Evolutionary conservation across 2,888 invertebrate genomes (phyloP), one percentile per base, ranked within the genome.

Genomic region (Unio pictorum): DNA sequence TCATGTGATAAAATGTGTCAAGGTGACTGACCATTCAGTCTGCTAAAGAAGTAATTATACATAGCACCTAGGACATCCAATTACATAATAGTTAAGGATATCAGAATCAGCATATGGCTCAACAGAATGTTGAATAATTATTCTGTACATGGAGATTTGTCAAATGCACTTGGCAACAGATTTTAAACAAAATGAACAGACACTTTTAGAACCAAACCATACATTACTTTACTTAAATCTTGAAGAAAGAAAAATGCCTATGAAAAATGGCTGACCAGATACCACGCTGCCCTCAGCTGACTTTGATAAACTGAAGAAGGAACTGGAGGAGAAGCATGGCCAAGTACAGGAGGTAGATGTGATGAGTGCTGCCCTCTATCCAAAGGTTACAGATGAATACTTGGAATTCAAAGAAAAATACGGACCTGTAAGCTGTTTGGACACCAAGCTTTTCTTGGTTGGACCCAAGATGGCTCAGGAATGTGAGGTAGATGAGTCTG

Each of bases 301-400:
- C 92, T 97, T 99, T 87, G 93, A 92, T 28, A 93, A 93, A 81
- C 90, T 98, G 11, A 95, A 95, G 84, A 89, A 91, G 3, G 94
- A 96, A 0, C 91, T 99, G 11, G 91, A 92, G 73, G 96, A 96
- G 90, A 93, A 93, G 74, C 95, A 95, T 91, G 94, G 94, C 20
- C 88, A 75, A n/a, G 82, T 91, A 71, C 89, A 92, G 3, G 97
- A 99, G 59, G 93, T 93, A 67, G 98, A 99, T 88, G 95, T 99
- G 60, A 95, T 99, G 94, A 98, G 98, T 20, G 95, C 97, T 3
- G 97, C 98, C 17, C 93, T 99, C 87, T 99, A 99, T 91, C 99
- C 99, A 0, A 93, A 95, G 90, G 98, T 98, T 0, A 84, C 86
- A 20, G 84, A 86, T 59, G 87, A 88, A 0, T 89, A 80, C 76